Conservation (phyloP, 2,113 vertebrate species). For the Pomatostomus ruficeps region DNA sequence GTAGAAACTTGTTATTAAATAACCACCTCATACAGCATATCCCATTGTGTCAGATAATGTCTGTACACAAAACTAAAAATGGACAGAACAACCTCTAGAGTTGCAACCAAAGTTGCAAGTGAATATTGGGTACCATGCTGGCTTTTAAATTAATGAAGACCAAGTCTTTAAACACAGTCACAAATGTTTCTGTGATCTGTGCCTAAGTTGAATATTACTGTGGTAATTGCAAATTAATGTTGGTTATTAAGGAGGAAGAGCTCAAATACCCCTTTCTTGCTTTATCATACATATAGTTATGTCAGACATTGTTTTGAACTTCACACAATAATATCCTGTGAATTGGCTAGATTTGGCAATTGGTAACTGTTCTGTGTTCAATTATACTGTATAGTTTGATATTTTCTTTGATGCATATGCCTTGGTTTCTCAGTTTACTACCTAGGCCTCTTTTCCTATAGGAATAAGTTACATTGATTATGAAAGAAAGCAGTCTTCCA, state of each 20-base stretch:
- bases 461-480: not conserved
- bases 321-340: not conserved
- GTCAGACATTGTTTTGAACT: not conserved
- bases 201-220: not conserved
- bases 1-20: not conserved
- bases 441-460: not conserved
- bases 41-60: not conserved
- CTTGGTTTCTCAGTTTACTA: not conserved
- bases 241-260: constrained; percentile 7
- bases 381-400: not conserved
- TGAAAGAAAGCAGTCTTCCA: not conserved
- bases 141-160: not conserved
- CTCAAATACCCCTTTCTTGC: not conserved
- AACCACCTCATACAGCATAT: not conserved
- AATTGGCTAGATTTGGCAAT: not conserved
- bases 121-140: not conserved
- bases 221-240: not conserved
- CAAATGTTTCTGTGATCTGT: not conserved
- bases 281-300: constrained; percentile 5
- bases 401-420: not conserved
- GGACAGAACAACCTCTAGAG: not conserved
- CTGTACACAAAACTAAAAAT: not conserved
- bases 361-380: not conserved
- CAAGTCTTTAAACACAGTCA: not conserved
- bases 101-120: not conserved